Percentiles rank a stretch among this genome's conserved stretches.
phyloP scores from a whole-genome alignment of 2,797 vertebrate species.

The Jordanella pulchra region DNA sequence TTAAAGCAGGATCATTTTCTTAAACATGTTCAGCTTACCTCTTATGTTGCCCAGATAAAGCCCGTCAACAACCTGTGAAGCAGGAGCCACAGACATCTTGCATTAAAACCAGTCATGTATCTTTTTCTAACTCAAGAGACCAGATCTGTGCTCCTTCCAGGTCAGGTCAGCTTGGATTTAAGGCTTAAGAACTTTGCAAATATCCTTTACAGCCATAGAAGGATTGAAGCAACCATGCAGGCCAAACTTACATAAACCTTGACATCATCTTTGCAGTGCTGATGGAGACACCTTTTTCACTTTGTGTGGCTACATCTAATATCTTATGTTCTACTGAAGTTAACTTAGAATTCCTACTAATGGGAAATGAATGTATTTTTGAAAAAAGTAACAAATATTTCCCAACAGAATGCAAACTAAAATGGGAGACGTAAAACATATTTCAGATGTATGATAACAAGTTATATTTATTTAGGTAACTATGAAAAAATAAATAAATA shows the following conservation, averaged over 20 bases:
- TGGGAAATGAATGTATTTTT: no score
- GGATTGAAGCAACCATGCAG: slow-evolving; percentile 47
- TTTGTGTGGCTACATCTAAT: neutral
- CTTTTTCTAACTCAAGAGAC: slow-evolving; percentile 28
- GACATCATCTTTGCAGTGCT: neutral
- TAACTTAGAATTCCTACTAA: neutral
- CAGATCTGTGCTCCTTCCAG: slow-evolving; percentile 30
- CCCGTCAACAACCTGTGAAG: slow-evolving; percentile 85
- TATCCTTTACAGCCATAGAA: slow-evolving; percentile 55
- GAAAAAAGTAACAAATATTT: no score
- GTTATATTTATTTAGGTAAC: no score
- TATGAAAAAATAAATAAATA: no score
- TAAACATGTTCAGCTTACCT: slow-evolving; percentile 75
- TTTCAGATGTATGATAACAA: no score
- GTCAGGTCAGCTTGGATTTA: slow-evolving; percentile 64
- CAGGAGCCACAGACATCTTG: slow-evolving; percentile 61
- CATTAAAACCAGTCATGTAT: slow-evolving; percentile 18
- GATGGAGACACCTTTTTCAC: neutral
- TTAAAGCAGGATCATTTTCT: slow-evolving; percentile 14
- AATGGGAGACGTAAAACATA: no score
- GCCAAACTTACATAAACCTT: neutral
- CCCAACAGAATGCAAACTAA: no score
- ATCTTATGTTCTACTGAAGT: neutral
- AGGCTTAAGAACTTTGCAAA: slow-evolving; percentile 56
- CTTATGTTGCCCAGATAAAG: slow-evolving; percentile 90